Percentiles rank a stretch among this genome's conserved stretches.
These are phyloP conservation scores for Chaetura pelagica DNA, from an alignment of 2,113 vertebrate species.

Conservation along the genomic window DNA sequence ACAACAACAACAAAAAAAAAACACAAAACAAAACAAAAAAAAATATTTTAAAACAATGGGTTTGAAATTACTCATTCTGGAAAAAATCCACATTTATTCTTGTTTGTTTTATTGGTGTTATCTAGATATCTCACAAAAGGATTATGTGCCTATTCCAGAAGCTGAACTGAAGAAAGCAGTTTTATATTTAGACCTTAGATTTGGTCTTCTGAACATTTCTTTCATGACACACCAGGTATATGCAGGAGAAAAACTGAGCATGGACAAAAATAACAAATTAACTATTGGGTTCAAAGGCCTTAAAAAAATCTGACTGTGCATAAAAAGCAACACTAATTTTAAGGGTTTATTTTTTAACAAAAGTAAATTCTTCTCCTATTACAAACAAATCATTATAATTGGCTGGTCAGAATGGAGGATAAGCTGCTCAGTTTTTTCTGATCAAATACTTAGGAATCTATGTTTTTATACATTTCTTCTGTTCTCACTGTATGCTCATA, in stretches of 20 bases:
- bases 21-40: too few species aligned
- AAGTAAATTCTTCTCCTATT: constrained; percentile 6
- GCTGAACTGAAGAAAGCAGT: background rate
- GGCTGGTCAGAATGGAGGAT: background rate
- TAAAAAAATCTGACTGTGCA: background rate
- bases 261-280: constrained; percentile 11
- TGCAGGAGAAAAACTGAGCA: background rate
- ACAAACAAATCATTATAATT: constrained; percentile 35
- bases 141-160: background rate
- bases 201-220: background rate
- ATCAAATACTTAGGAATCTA: background rate
- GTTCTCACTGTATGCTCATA: background rate
- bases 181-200: background rate
- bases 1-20: background rate
- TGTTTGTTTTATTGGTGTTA: background rate
- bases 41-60: background rate
- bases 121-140: background rate
- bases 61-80: background rate
- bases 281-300: background rate
- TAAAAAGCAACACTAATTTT: background rate
- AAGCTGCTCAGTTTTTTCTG: background rate
- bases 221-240: background rate
- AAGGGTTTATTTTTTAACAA: background rate
- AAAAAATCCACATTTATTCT: background rate
- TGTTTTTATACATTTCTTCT: background rate